phyloP scores from a whole-genome alignment of 2,113 vertebrate genomes.

The Anhinga rufa region DNA sequence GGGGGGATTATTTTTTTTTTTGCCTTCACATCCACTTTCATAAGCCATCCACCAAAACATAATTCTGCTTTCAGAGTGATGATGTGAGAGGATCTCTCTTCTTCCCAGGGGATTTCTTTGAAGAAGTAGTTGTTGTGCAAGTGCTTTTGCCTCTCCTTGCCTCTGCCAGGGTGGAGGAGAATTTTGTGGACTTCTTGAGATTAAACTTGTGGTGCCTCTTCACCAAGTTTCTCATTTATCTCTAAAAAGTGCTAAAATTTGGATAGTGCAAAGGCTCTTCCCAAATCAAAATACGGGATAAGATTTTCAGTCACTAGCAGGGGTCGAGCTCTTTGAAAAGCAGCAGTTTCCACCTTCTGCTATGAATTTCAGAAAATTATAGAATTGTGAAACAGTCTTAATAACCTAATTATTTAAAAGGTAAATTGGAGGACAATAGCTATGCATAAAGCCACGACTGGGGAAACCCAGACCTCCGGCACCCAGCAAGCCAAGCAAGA shows the following conservation, averaged over 20 bases:
- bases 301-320: too few relatives aligned
- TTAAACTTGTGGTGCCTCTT: background rate
- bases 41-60: background rate
- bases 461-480: background rate
- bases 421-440: background rate
- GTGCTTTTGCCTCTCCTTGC: background rate
- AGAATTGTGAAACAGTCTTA: background rate
- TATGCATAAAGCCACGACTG: accelerated
- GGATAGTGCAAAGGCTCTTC: background rate
- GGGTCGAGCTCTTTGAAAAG: background rate
- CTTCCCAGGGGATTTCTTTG: background rate
- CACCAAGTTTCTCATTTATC: background rate
- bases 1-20: background rate
- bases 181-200: background rate
- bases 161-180: background rate
- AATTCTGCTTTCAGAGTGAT: background rate
- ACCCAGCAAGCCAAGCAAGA: too few relatives aligned
- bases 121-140: background rate
- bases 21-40: background rate
- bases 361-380: background rate
- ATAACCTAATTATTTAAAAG: background rate
- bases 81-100: background rate
- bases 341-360: background rate
- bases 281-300: background rate
- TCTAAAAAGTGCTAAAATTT: background rate